These are phyloP conservation scores for Diaprepes abbreviatus DNA, from an alignment of 2,888 invertebrate genomes.

Conservation along the genomic window DNA sequence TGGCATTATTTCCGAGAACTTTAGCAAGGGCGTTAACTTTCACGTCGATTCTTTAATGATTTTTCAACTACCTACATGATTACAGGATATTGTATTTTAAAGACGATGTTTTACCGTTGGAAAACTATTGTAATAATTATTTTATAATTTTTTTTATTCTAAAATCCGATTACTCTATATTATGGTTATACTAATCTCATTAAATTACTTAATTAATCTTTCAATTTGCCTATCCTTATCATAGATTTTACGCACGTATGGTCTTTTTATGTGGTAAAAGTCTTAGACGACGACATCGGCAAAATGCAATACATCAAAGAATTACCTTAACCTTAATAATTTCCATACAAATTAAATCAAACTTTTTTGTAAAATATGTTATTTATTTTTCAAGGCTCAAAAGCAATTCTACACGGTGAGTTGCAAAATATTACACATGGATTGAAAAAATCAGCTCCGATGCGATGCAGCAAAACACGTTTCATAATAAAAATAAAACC, in stretches of 20 bases:
- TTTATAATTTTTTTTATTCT: too few species aligned
- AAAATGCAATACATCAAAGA: slow-evolving; percentile 2
- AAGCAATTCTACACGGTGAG: slow-evolving; percentile 24
- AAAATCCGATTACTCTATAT: too few species aligned
- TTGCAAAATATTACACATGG: slow-evolving; percentile 23
- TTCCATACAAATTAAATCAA: slow-evolving; percentile 11
- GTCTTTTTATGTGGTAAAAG: background rate
- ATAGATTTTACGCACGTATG: background rate
- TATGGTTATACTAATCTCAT: too few species aligned
- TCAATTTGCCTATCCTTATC: too few species aligned
- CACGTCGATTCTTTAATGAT: too few species aligned
- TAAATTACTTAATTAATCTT: too few species aligned
- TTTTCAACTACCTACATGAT: too few species aligned
- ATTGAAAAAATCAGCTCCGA: slow-evolving; percentile 1
- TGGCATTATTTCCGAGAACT: too few species aligned
- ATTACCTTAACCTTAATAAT: slow-evolving; percentile 16
- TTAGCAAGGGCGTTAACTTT: too few species aligned
- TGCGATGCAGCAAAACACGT: slow-evolving; percentile 1
- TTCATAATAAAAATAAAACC: slow-evolving; percentile 8
- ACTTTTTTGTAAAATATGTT: slow-evolving; percentile 6
- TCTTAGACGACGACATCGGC: background rate
- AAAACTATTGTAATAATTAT: too few species aligned
- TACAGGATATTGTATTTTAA: too few species aligned
- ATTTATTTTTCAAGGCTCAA: slow-evolving; percentile 8
- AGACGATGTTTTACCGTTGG: too few species aligned